These are phyloP conservation scores for Zaprionus tsacasi DNA, from an alignment of 1,140 invertebrate species.

Conservation along the genomic window DNA sequence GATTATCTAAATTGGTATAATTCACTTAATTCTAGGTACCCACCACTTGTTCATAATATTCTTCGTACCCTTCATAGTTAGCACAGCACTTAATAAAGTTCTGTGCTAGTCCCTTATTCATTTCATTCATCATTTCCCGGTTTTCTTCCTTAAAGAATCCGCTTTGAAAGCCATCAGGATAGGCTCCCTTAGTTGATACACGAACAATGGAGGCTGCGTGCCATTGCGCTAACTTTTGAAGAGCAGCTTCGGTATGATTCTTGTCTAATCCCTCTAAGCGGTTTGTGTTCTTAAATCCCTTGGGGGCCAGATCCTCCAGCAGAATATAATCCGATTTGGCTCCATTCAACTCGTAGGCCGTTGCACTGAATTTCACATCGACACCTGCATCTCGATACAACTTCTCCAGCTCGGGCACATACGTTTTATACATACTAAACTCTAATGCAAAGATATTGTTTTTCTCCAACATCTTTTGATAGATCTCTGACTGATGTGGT, in stretches of 20 bases:
- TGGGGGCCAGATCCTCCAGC: conserved; percentile 85
- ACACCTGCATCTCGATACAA: conserved; percentile 73
- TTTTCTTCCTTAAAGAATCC: conserved; percentile 61
- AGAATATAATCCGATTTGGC: conserved; percentile 73
- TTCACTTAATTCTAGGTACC: background rate
- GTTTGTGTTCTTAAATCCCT: conserved; percentile 84
- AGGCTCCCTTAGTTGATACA: conserved; percentile 85
- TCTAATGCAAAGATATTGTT: conserved; percentile 62
- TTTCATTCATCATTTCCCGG: conserved; percentile 38
- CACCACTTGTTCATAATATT: conserved; percentile 63
- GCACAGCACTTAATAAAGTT: conserved; percentile 48
- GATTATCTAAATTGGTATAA: background rate
- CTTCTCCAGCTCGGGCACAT: conserved; percentile 70
- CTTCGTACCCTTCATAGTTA: conserved; percentile 50
- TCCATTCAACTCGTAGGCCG: conserved; percentile 53
- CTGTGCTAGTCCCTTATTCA: conserved; percentile 36
- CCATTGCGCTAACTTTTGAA: conserved; percentile 85
- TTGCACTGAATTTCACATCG: conserved; percentile 56
- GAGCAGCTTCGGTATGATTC: conserved; percentile 84
- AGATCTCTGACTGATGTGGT: conserved; percentile 46
- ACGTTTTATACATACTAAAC: conserved; percentile 44
- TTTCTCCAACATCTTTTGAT: conserved; percentile 48
- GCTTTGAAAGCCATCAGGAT: conserved; percentile 11
- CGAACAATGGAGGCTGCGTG: conserved; percentile 84
- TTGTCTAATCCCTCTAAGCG: conserved; percentile 85